Evolutionary conservation across 2,797 vertebrate species (phyloP).

Genomic region (Sebastes glaucus): DNA sequence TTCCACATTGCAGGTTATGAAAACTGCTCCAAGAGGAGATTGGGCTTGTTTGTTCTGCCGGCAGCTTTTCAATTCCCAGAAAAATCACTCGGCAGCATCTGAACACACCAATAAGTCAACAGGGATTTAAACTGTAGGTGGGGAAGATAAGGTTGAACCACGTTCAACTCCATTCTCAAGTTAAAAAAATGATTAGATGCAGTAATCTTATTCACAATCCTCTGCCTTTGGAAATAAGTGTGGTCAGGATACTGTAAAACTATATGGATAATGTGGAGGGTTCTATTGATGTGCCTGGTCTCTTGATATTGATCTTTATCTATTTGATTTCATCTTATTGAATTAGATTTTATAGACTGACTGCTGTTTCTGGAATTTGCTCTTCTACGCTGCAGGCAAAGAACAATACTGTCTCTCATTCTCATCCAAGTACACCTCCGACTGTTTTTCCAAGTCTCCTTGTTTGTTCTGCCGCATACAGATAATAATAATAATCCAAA

Average conservation of each 20-base stretch:
- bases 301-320: slow-evolving; percentile 41
- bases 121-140: slow-evolving; percentile 38
- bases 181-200: slow-evolving; percentile 11
- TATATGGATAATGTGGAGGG: slow-evolving; percentile 18
- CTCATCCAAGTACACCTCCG: slow-evolving; percentile 49
- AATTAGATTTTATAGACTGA: slow-evolving; percentile 51
- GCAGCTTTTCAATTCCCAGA: slow-evolving; percentile 43
- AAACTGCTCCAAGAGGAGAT: slow-evolving; percentile 26
- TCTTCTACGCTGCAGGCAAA: slow-evolving; percentile 51
- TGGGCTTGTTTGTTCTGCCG: slow-evolving; percentile 37
- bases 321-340: slow-evolving; percentile 53
- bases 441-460: slow-evolving; percentile 15
- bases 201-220: slow-evolving; percentile 22
- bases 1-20: slow-evolving; percentile 30
- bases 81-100: slow-evolving; percentile 39
- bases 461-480: slow-evolving; percentile 50
- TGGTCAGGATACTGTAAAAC: slow-evolving; percentile 25
- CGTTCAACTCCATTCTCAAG: slow-evolving; percentile 12
- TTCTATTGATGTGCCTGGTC: slow-evolving; percentile 36
- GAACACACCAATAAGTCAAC: slow-evolving; percentile 40
- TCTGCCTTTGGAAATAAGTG: slow-evolving; percentile 12
- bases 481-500: slow-evolving; percentile 38
- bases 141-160: slow-evolving; percentile 43
- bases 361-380: slow-evolving; percentile 66
- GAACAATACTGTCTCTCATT: slow-evolving; percentile 53